These are phyloP conservation scores for Hypsopygia costalis DNA, from an alignment of 2,888 invertebrate species.

Conservation along the genomic window DNA sequence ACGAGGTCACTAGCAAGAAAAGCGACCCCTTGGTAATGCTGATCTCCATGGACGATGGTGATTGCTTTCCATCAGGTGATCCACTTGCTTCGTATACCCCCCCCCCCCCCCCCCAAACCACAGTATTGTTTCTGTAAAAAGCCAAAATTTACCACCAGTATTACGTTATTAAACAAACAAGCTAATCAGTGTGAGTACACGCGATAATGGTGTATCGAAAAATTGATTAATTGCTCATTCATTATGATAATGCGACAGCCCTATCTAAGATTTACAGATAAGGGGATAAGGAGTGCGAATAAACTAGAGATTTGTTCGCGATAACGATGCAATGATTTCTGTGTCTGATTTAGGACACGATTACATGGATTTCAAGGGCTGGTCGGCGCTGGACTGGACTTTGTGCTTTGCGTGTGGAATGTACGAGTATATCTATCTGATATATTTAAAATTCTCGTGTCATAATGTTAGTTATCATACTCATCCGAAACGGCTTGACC, in stretches of 20 bases:
- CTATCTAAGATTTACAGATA: slow-evolving; percentile 25
- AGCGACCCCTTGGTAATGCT: no score
- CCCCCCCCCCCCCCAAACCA: no score
- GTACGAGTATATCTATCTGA: no score
- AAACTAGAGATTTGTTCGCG: not conserved
- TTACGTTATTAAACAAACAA: not conserved
- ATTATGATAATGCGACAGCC: slow-evolving; percentile 40
- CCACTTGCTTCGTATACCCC: no score
- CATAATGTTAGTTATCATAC: no score
- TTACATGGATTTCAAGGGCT: not conserved
- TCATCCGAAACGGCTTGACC: no score
- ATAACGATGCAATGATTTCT: not conserved
- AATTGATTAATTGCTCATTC: slow-evolving; percentile 39
- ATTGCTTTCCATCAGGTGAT: no score
- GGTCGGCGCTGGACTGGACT: not conserved
- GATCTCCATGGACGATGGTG: no score
- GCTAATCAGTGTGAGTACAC: not conserved
- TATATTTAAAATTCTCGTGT: no score
- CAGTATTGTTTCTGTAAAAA: no score
- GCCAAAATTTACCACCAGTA: not conserved
- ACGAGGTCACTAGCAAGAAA: no score
- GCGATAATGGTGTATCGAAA: not conserved
- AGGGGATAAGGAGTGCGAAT: slow-evolving; percentile 16
- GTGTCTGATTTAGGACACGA: not conserved
- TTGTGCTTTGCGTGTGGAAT: no score